Evolutionary conservation across 2,113 vertebrate genomes (phyloP).

Genomic region (Acanthochromis polyacanthus): DNA sequence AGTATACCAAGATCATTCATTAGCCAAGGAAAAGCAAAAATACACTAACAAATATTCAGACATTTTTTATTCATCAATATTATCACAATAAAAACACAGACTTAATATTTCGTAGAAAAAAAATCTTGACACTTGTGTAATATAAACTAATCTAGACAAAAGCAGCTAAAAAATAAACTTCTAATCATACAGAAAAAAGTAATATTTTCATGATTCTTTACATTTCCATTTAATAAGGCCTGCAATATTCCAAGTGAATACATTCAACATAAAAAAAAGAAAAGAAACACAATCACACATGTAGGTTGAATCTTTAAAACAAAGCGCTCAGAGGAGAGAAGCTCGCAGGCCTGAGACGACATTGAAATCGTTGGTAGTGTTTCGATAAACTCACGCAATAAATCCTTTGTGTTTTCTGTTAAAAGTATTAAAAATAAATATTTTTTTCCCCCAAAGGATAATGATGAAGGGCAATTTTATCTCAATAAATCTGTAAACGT

Average conservation of each 20-base stretch:
- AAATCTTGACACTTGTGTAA: background rate
- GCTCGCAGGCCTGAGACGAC: slow-evolving; percentile 25
- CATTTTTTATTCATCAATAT: slow-evolving; percentile 44
- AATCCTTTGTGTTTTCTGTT: background rate
- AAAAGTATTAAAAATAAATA: slow-evolving; percentile 56
- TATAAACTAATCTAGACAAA: slow-evolving; percentile 30
- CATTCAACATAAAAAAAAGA: slow-evolving; percentile 19
- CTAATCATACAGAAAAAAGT: slow-evolving; percentile 18
- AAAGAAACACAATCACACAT: slow-evolving; percentile 10
- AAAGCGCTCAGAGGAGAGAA: slow-evolving; percentile 37
- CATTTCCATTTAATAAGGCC: slow-evolving; percentile 21
- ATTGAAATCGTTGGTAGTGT: slow-evolving; percentile 14
- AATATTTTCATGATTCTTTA: slow-evolving; percentile 16
- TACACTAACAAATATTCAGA: background rate
- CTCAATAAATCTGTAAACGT: slow-evolving; percentile 53
- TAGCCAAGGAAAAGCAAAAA: background rate
- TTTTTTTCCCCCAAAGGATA: background rate
- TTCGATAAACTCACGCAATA: background rate
- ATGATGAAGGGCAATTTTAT: background rate
- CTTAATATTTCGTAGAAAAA: slow-evolving; percentile 24
- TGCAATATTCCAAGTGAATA: slow-evolving; percentile 6
- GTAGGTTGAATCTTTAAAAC: slow-evolving; percentile 9
- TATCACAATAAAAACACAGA: slow-evolving; percentile 49
- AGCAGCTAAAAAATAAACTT: slow-evolving; percentile 1
- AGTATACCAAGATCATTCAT: background rate